Conservation (phyloP, 1,140 invertebrate genomes). For the Muscidifurax raptorellus region DNA sequence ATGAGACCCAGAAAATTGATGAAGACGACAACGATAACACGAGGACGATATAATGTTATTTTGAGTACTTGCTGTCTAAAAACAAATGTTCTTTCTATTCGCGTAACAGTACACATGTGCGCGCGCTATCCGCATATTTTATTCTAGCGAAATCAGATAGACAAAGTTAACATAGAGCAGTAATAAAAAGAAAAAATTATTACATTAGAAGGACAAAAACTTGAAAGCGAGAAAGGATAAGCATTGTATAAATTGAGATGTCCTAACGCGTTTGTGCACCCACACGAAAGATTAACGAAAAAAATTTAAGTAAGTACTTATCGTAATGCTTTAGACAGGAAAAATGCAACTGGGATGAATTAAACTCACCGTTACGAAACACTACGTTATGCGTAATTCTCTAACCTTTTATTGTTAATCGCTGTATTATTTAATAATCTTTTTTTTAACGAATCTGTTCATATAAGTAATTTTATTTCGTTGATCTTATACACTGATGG, state of each 20-base stretch:
- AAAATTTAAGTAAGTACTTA: conserved; percentile 51
- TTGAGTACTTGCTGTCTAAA: conserved; percentile 41
- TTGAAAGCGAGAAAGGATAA: conserved; percentile 44
- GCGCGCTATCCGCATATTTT: conserved; percentile 18
- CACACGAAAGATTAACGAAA: conserved; percentile 55
- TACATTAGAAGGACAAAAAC: conserved; percentile 22
- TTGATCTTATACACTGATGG: conserved; percentile 27
- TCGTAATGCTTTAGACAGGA: conserved; percentile 53
- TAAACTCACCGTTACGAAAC: conserved; percentile 48
- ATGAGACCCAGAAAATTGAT: conserved; percentile 24
- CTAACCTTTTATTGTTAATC: conserved; percentile 60
- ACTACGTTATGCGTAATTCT: conserved; percentile 59
- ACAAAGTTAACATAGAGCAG: conserved; percentile 8
- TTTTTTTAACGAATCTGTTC: conserved; percentile 50
- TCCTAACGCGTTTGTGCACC: conserved; percentile 54
- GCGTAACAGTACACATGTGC: not conserved
- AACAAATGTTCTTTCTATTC: conserved; percentile 40
- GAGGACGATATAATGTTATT: conserved; percentile 41
- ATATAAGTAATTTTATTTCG: conserved; percentile 36
- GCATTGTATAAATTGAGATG: conserved; percentile 54
- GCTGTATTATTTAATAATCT: conserved; percentile 53
- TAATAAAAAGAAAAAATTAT: conserved; percentile 30
- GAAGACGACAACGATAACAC: conserved; percentile 33
- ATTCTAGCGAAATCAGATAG: conserved; percentile 43
- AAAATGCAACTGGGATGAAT: conserved; percentile 49